Evolutionary conservation across 2,888 invertebrate genomes (phyloP).

Genomic region (Orthosia cruda): DNA sequence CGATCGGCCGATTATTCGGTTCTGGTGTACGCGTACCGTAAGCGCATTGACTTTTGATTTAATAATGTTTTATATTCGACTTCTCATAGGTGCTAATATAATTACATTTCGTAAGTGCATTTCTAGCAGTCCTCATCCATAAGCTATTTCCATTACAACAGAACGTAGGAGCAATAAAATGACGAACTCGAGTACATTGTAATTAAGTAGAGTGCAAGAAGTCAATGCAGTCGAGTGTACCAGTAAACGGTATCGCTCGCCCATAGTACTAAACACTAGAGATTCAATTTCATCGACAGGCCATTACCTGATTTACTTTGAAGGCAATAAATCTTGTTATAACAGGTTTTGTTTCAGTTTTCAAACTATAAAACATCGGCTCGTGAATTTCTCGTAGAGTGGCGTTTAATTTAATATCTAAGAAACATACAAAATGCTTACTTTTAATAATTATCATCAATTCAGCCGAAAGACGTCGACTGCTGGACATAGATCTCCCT

Average conservation of each 20-base stretch:
- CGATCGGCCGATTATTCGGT: no score
- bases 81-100: not conserved
- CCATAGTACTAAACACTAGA: slow-evolving; percentile 43
- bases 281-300: slow-evolving; percentile 43
- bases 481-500: no score
- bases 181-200: slow-evolving; percentile 22
- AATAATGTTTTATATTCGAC: not conserved
- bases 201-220: slow-evolving; percentile 46
- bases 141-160: slow-evolving; percentile 1
- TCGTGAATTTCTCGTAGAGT: no score
- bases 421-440: no score
- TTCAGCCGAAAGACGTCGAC: no score
- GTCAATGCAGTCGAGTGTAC: slow-evolving; percentile 22
- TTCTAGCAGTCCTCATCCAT: not conserved
- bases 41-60: no score
- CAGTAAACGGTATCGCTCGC: slow-evolving; percentile 13
- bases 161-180: slow-evolving; percentile 36
- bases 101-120: not conserved
- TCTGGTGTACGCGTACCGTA: no score
- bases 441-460: no score
- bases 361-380: no score
- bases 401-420: no score
- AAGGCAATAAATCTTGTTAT: slow-evolving; percentile 18
- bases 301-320: slow-evolving; percentile 36
- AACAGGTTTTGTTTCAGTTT: not conserved